phyloP scores from a whole-genome alignment of 2,888 invertebrate genomes.

The Rhimphoctona megacephalus region DNA sequence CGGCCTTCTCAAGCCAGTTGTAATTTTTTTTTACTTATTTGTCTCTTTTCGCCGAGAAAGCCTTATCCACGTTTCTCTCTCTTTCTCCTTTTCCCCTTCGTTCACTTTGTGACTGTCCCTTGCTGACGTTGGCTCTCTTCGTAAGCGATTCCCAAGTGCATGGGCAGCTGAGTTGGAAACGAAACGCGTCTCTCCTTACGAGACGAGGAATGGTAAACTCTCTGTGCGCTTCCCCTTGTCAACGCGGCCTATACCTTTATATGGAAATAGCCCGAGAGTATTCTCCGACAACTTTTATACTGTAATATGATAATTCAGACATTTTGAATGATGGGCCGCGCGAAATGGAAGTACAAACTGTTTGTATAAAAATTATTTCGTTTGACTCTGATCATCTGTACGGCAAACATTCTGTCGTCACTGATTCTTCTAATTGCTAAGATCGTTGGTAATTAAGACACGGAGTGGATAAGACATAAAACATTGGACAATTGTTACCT shows the following conservation, averaged over 20 bases:
- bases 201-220: constrained; percentile 44
- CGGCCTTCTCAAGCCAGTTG: constrained; percentile 59
- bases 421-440: constrained; percentile 57
- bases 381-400: constrained; percentile 32
- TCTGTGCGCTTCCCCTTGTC: constrained; percentile 59
- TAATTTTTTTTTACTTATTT: constrained; percentile 19
- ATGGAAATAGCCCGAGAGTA: constrained; percentile 65
- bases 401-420: constrained; percentile 18
- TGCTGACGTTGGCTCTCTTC: constrained; percentile 38
- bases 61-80: constrained; percentile 43
- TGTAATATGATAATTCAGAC: constrained; percentile 77
- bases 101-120: constrained; percentile 38
- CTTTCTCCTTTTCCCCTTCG: neutral
- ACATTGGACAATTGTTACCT: constrained; percentile 48
- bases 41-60: constrained; percentile 53
- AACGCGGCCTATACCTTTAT: constrained; percentile 66
- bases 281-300: constrained; percentile 70
- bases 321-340: constrained; percentile 62
- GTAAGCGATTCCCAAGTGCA: constrained; percentile 54
- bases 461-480: constrained; percentile 24
- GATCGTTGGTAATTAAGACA: constrained; percentile 59
- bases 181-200: constrained; percentile 64
- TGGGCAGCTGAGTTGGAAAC: constrained; percentile 49
- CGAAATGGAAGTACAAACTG: constrained; percentile 29
- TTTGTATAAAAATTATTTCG: constrained; percentile 45